Evolutionary conservation across 2,797 vertebrate genomes (phyloP), one percentile per base, ranked within the genome.

Genomic region (Melanotaenia pygmaea): DNA sequence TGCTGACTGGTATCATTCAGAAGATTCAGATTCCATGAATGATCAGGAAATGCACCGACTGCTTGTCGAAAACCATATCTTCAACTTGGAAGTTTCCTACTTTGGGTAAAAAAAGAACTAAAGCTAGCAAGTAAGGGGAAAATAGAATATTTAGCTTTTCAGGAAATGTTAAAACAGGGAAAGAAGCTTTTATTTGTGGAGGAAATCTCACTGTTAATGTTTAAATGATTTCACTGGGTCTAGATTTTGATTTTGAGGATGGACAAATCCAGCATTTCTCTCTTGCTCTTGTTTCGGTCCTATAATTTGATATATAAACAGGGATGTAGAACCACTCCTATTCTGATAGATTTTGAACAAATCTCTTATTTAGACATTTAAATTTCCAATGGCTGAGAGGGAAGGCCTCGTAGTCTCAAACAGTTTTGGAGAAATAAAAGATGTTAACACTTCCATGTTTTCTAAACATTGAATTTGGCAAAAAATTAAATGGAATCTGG

Each of bases 1-100:
- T 6, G 58, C 60, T 51, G 20, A 50, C 28, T 4, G 14, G 45
- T 57, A 10, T 67, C 56, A 51, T 69, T 30, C 18, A 60, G 56
- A 30, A 74, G 26, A 16, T 59, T 69, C 20, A 24, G 0, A 37
- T 0, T 13, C 58, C 57, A 65, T 45, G 43, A 14, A 12, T 38
- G 12, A 38, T 14, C 11, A 38, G 37, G 12, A 38, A 14, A 38
- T 12, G 2, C 4, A 3, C 11, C 8, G 18, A 12, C 2, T 47
- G 16, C 43, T n/a, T 47, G 18, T 47, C 9, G 40, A 18, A 47
- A 47, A n/a, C 18, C 4, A 14, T 47, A 2, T 20, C 7, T 5
- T 20, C 1, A 8, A 47, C 20, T 20, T 20, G 18, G 18, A 20
- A 20, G 6, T 16, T n/a, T 47, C 14, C 3, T 8, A 5, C 5